Evolutionary conservation across 2,888 invertebrate species (phyloP), one percentile per base, ranked within the genome.

Genomic region (Eudasyphora cyanicolor): DNA sequence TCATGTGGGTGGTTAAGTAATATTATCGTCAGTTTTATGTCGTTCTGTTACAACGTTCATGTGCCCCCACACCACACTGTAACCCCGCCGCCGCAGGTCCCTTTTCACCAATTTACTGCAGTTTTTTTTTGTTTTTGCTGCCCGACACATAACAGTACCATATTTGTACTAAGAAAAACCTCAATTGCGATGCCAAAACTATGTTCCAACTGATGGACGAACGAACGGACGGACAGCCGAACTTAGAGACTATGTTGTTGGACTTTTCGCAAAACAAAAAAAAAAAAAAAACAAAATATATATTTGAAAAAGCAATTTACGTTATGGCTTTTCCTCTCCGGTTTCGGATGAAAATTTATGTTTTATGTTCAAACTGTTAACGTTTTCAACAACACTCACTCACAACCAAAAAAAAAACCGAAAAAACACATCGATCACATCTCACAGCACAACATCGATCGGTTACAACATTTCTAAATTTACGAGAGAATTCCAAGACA

Each of bases 361-460:
- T 79, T 67, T 83, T 75, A 84, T 84, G 83, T 84, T 74, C 75
- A 24, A 67, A 42, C 83, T 78, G 80, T 80, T 84, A 78, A 78
- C 54, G 64, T 75, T 84, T 80, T 49, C 80, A 84, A 80, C 80
- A 78, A n/a, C n/a, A n/a, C n/a, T n/a, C n/a, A n/a, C n/a, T n/a
- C n/a, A n/a, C n/a, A n/a, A n/a, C n/a, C n/a, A n/a, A n/a, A n/a
- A n/a, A n/a, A n/a, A n/a, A n/a, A n/a, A n/a, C n/a, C 71, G 32
- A 71, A 78, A n/a, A n/a, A n/a, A n/a, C n/a, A 78, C 80, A 84
- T 84, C 77, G 70, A 84, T 84, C 83, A 84, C 77, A 78, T 78
- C 77, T 80, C 67, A 19, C 35, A 19, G 35, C 17, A n/a, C n/a
- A n/a, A n/a, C n/a, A n/a, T n/a, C 70, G 83, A 83, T 64, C 62